Percentiles rank a stretch among this genome's conserved stretches.
These are phyloP conservation scores for Amphiduros pacificus DNA, from an alignment of 2,888 invertebrate genomes.

Conservation along the genomic window DNA sequence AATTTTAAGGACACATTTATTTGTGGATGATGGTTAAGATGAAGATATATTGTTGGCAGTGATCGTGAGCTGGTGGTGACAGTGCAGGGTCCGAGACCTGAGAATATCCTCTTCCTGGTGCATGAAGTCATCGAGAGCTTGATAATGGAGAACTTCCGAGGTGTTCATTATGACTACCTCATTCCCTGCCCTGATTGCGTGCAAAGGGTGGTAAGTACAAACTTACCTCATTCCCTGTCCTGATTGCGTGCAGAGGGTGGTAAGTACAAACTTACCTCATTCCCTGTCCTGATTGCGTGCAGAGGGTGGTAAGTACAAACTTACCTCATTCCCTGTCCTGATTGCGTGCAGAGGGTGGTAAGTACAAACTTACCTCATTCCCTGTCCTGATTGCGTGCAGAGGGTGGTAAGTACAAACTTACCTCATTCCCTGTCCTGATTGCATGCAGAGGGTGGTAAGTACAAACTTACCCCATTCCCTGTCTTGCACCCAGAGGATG, in stretches of 20 bases:
- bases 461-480: no score
- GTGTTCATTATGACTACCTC: constrained; percentile 54
- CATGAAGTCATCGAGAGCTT: constrained; percentile 58
- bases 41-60: no score
- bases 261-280: no score
- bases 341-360: no score
- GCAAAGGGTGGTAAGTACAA: constrained; percentile 41
- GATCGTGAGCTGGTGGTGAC: constrained; percentile 40
- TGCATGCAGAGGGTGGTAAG: constrained; percentile 3
- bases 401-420: constrained; percentile 8
- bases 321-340: no score
- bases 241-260: constrained; percentile 2
- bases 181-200: constrained; percentile 56
- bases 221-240: constrained; percentile 16
- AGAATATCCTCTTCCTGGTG: constrained; percentile 55
- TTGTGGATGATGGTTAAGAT: no score
- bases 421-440: constrained; percentile 15
- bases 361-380: no score
- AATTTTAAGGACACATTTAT: no score
- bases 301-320: no score
- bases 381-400: constrained; percentile 6
- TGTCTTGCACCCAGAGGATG: no score
- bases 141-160: constrained; percentile 55
- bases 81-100: constrained; percentile 55
- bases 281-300: no score